Base-by-base conservation (phyloP, 2,888 invertebrate species). In the Pelosia muscerda region DNA sequence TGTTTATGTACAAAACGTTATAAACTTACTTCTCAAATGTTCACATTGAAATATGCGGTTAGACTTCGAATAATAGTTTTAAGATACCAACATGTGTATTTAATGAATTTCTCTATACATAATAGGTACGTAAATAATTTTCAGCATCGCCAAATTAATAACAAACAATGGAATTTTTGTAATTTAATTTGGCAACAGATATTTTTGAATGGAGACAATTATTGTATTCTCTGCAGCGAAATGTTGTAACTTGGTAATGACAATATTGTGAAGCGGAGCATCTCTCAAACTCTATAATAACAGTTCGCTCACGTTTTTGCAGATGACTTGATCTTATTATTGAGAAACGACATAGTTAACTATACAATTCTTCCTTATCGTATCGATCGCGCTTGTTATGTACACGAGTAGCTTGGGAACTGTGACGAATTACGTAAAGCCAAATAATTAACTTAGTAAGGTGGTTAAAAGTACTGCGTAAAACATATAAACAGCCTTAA, bases 271-370 rank as follows among this genome's bases (percentile, higher is more conserved):
- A 90, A 87, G 87, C 87, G 81, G 85, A 85, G 86, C 86, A 88
- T 83, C 87, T 86, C 84, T 86, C 83, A 80, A 87, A 85, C 88
- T 83, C 84, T 83, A 85, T 85, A 85, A 88, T 89, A 89, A 88
- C 88, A 83, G 85, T 87, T 86, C 78, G 83, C 92, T 92, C 93
- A 93, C 92, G 93, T 94, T 94, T 94, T 93, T 93, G 91, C 88
- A 84, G 89, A 86, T 85, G 84, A 78, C 76, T 90, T 89, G 89
- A 90, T 90, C 88, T 89, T 89, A 90, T 90, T 89, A 92, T 92
- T 92, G 88, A 86, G 92, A 90, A 92, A 93, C 87, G 79, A 83
- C 86, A 84, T 85, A 85, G 82, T 85, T 84, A 81, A 83, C 86
- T 87, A 83, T 81, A 85, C 82, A 71, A 82, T 79, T 89, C 89